Evolutionary conservation across 64 coral and sea anemone species (phyloP), one percentile per base, ranked within the genome.

Genomic region (Porites lutea): DNA sequence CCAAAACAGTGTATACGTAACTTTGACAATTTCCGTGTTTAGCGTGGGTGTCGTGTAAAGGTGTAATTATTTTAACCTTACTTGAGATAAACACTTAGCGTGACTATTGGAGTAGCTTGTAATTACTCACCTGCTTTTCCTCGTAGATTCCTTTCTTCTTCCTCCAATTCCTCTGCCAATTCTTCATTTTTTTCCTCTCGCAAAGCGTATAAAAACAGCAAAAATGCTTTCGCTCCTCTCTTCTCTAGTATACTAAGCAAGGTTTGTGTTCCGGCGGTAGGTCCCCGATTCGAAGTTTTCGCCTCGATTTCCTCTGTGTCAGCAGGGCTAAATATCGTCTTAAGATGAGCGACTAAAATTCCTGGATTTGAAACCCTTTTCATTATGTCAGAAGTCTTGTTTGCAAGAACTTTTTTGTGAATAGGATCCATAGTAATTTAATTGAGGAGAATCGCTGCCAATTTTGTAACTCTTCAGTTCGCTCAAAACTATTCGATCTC

Each of bases 181-280:
- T 84, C 45, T 0, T 13, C 8, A 0, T 21, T 4, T 13, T 14
- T 13, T n/a, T n/a, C n/a, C n/a, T 53, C 1, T 64, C 11, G 52
- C n/a, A 91, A 23, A 0, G 18, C 78, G 1, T 74, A 15, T 5
- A 91, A 3, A 37, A 91, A 83, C 4, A 47, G n/a, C 3, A 7
- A 23, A 52, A 65, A 91, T 51, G 89, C 89, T 13, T 64, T 43
- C 0, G 43, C 37, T 3, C 89, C 89, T 91, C 89, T 27, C 55
- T 84, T 91, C 21, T 91, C 68, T 9, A 91, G 53, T 53, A 80
- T 10, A n/a, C 55, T 72, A 4, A 91, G 1, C 22, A 91, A 21
- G 14, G 15, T 45, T 64, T 84, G 81, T 49, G 81, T 51, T 51
- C 44, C 81, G 8, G 19, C 2, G 3, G 19, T 84, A 3, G 81